phyloP scores from a whole-genome alignment of 2,113 vertebrate genomes.

The Ciconia stormi region DNA sequence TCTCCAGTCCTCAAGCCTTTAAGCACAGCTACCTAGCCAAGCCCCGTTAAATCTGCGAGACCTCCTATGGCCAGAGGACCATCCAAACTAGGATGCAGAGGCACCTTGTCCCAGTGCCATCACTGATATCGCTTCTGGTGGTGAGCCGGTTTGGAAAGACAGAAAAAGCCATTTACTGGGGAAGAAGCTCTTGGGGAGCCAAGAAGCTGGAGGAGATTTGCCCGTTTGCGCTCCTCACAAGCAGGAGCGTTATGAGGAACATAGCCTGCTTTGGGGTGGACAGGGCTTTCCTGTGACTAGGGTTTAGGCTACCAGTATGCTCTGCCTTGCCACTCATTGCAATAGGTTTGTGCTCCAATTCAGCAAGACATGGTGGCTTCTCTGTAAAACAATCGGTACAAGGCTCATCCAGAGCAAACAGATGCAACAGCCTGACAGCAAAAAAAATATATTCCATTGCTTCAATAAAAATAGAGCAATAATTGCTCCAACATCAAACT shows the following conservation, averaged over 20 bases:
- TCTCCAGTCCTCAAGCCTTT: background rate
- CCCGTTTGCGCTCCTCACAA: background rate
- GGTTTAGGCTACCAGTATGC: background rate
- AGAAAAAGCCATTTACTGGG: background rate
- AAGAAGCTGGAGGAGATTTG: background rate
- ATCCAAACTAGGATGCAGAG: background rate
- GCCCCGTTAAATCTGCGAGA: background rate
- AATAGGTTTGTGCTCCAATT: background rate
- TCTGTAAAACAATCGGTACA: background rate
- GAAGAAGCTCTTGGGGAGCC: background rate
- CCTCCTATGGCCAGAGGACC: background rate
- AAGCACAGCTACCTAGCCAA: background rate
- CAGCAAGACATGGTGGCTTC: background rate
- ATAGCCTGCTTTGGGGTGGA: background rate
- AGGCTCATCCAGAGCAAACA: background rate
- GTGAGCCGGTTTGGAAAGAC: background rate
- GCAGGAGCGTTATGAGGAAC: background rate
- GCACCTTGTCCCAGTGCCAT: background rate
- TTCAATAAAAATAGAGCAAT: background rate
- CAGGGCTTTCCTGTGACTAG: accelerated
- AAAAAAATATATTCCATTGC: background rate
- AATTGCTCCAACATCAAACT: background rate
- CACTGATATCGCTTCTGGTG: background rate
- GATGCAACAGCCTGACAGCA: background rate
- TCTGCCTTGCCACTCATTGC: background rate